phyloP scores from a whole-genome alignment of 2,113 vertebrate species.

The Crotophaga sulcirostris region DNA sequence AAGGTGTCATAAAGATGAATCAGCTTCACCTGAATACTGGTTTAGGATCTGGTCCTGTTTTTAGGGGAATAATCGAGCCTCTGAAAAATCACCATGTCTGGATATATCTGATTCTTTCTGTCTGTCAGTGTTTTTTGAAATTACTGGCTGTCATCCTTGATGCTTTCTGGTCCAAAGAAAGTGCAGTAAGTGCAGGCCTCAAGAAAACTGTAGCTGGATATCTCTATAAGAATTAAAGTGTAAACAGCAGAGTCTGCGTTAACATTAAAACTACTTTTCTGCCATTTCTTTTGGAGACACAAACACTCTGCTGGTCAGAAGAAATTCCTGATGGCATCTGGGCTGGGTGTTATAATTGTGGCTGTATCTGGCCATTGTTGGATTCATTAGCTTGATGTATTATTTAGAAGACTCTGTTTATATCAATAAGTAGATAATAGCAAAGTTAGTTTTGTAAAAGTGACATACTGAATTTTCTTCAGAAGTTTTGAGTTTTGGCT shows the following conservation, averaged over 20 bases:
- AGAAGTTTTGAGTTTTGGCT: neutral
- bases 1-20: neutral
- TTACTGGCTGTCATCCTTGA: neutral
- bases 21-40: neutral
- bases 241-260: neutral
- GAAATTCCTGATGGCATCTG: neutral
- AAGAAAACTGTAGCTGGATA: neutral
- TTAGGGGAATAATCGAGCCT: neutral
- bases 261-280: neutral
- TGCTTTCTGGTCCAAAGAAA: neutral
- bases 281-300: neutral
- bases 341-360: neutral
- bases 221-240: neutral
- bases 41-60: neutral
- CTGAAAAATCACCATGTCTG: neutral
- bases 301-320: neutral
- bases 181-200: neutral
- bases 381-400: slow-evolving; percentile 11
- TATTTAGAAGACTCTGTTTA: slow-evolving; percentile 30
- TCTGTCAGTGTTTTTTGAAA: neutral
- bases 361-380: neutral
- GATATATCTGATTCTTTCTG: neutral
- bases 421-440: slow-evolving; percentile 18
- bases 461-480: neutral
- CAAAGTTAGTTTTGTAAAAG: slow-evolving; percentile 21